A percentile compares a stretch with the other conserved stretches of the same genome.
Evolutionary conservation across 2,888 invertebrate species (phyloP).

Genomic region (Leucophenga maculata): DNA sequence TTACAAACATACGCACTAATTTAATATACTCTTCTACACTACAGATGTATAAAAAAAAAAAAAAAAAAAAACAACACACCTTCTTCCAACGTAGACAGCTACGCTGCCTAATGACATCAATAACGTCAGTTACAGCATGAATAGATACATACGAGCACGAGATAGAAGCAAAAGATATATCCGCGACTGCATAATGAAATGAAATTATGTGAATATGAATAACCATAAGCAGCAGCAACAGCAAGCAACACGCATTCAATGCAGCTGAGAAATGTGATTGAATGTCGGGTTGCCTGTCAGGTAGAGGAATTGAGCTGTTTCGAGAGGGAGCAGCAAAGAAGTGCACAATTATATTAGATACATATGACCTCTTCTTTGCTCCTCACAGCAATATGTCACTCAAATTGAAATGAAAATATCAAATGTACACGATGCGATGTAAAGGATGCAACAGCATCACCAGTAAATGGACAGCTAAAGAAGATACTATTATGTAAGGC

Average conservation of each 20-base stretch:
- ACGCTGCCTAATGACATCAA: not conserved
- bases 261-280: not conserved
- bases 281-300: conserved; percentile 3
- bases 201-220: conserved; percentile 5
- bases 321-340: not conserved
- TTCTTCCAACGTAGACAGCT: not conserved
- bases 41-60: too few species aligned
- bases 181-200: conserved; percentile 14
- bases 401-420: conserved; percentile 16
- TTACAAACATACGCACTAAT: not conserved
- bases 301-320: not conserved
- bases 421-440: not conserved
- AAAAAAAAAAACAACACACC: not conserved
- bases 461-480: not conserved
- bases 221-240: not conserved
- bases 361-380: not conserved
- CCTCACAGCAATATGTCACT: conserved; percentile 18
- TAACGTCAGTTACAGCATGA: not conserved
- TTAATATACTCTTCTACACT: too few species aligned
- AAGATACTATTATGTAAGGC: conserved; percentile 12
- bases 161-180: too few species aligned
- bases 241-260: not conserved
- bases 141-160: not conserved
- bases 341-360: not conserved
- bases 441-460: not conserved